Conservation (phyloP, 2,113 vertebrate species). For the Xiphias gladius region DNA sequence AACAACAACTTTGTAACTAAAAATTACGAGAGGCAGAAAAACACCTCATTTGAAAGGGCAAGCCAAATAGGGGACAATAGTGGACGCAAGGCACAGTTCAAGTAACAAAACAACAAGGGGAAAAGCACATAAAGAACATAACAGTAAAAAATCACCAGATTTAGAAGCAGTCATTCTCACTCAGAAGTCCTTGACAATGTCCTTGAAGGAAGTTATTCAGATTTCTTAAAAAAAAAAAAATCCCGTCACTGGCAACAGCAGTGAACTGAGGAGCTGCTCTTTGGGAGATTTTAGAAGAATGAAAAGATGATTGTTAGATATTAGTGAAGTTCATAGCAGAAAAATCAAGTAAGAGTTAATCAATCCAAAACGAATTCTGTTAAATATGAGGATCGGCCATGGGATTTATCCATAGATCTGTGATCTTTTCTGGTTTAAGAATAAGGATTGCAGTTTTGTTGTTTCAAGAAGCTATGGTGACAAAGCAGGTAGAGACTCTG, state of each 20-base stretch:
- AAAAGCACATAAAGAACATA: constrained; percentile 29
- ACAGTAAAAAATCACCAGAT: constrained; percentile 1
- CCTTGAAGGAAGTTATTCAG: constrained; percentile 48
- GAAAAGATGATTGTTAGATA: constrained; percentile 1
- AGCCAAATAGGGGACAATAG: not conserved
- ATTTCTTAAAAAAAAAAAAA: constrained; percentile 8
- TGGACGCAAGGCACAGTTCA: not conserved
- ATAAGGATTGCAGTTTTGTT: not conserved
- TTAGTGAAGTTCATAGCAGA: constrained; percentile 28
- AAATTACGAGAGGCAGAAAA: not conserved
- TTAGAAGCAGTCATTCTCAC: constrained; percentile 30
- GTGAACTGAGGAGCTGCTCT: constrained; percentile 23
- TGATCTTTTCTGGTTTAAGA: not conserved
- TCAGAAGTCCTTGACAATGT: constrained; percentile 47
- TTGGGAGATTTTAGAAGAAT: constrained; percentile 36
- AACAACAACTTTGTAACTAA: not conserved
- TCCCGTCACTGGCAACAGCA: constrained; percentile 9
- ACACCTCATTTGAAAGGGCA: not conserved
- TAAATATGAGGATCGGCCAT: not conserved
- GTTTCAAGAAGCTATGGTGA: not conserved
- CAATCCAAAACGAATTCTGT: not conserved
- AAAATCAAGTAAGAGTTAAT: constrained; percentile 15
- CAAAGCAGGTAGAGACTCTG: not conserved
- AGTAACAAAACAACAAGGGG: constrained; percentile 39
- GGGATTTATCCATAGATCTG: not conserved